Evolutionary conservation across 1,140 invertebrate genomes (phyloP), one percentile per base, ranked within the genome.

Genomic region (Aculops lycopersici): DNA sequence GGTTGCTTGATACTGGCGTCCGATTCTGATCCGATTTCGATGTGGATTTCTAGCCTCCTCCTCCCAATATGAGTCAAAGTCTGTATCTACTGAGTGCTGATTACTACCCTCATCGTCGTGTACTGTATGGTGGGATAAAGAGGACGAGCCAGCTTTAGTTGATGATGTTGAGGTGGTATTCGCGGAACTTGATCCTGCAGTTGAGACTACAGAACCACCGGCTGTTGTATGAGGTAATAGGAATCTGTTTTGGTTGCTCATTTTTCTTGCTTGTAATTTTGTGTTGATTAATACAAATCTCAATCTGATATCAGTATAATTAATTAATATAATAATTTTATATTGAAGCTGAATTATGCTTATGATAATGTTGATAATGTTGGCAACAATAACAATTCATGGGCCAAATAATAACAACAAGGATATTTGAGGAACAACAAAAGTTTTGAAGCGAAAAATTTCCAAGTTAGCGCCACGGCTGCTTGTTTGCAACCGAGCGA

Each of bases 1-100:
- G 8, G 47, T 47, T n/a, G 50, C 50, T 35, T 52, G 50, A 42
- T 52, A 52, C 20, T 52, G 50, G 4, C 50, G 43, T n/a, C 50
- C 50, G 43, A 52, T 51, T 38, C 50, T 45, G 39, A 52, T 52
- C 41, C 50, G 42, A 46, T 52, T 52, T 39, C 50, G 45, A 41
- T 49, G 46, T 41, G 49, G 48, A 42, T 51, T 52, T 17, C 48
- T 45, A n/a, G 50, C 46, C 40, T 52, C 50, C 43, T 52, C 46
- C 20, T 50, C 50, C 50, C 50, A 52, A 44, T 48, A 52, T 16
- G 50, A 48, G 47, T 52, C 50, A 44, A 52, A 52, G 42, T 49
- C 49, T 39, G 46, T 46, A 46, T 50, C 49, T 50, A 16, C 0
- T 40, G 36, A 43, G 18, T 37, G 35, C 42, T 12, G 36, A 46